Base-by-base conservation (phyloP, 1,140 invertebrate genomes). In the Leptinotarsa defecta region DNA sequence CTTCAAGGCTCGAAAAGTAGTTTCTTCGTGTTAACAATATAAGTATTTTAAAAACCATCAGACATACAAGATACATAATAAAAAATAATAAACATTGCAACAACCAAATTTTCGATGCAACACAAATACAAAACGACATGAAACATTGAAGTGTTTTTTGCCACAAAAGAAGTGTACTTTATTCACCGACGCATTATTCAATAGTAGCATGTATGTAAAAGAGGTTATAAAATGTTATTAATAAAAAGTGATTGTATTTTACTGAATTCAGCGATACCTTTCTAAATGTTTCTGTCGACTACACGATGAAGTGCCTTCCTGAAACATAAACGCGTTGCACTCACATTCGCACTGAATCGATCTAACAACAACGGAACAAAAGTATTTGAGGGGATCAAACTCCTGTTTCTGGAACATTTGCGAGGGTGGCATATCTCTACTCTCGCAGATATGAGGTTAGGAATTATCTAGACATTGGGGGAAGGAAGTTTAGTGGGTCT, bases 261-360 rank as follows among this genome's bases (percentile, higher is more conserved):
- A n/a, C 15, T 15, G n/a, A 57, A n/a, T 17, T 15, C 2, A 17
- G 52, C 52, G 52, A 15, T 57, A 57, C 52, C 17, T 57, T n/a
- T 57, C 17, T 57, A 2, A 5, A 17, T 15, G 52, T 19, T 5
- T 19, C 15, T n/a, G n/a, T 57, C 52, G 52, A 57, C 52, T 8
- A n/a, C 4, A 57, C 52, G 17, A 57, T 57, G 52, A 19, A 57
- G 52, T 17, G 52, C 1, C 15, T 17, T 15, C 52, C 15, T 57
- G 13, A n/a, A 48, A 34, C 27, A 34, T 34, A 6, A 27, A 20
- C 67, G 73, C 52, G 65, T 48, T 74, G 73, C 73, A 69, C 64
- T 52, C 27, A 22, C 43, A 61, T 64, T 62, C 52, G 48, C 72
- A 48, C 69, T 65, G 64, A 69, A 74, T 74, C 73, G 73, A 74